Base-by-base conservation (phyloP, 1,140 invertebrate species). In the Drosophila kanapiae region DNA sequence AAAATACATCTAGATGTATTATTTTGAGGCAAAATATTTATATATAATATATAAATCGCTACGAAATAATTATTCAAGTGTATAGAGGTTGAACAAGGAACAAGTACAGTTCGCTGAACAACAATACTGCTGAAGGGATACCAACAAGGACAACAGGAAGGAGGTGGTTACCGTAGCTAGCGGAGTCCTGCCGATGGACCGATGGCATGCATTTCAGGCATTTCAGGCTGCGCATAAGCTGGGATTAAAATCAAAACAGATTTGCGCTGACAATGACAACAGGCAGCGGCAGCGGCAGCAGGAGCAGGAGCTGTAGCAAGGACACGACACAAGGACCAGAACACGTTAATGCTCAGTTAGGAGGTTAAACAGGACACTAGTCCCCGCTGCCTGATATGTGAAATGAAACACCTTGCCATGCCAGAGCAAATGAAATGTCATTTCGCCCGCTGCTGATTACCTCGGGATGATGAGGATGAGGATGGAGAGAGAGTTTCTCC, bases 31-130 rank as follows among this genome's bases (percentile, higher is more conserved):
- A 23, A 23, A 2, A 23, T 23, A 23, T 23, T 23, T n/a, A n/a
- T n/a, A n/a, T n/a, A n/a, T n/a, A n/a, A n/a, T n/a, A 3, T 23
- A 23, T 23, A 23, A 2, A 23, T 23, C 3, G 23, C 23, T 23
- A 23, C 23, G 23, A 23, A 33, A 40, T 13, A 42, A 23, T 42
- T 61, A 31, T 64, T n/a, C 18, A 4, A 69, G 67, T 70, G 64
- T 69, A 69, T 1, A 56, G 14, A 10, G 38, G 18, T 31, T 51
- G 62, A 70, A 80, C 69, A 63, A 81, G 74, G 45, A 70, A 61
- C 72, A n/a, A 56, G 35, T 56, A 85, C 68, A 75, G 72, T 43
- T 80, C 77, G 60, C 59, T 80, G 82, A 83, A 69, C 81, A 84
- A 74, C 77, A 85, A 77, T 83, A 37, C 16, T 58, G 45, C 10